Conservation (phyloP, 64 coral and sea anemone genomes). For the Actinia equina region DNA sequence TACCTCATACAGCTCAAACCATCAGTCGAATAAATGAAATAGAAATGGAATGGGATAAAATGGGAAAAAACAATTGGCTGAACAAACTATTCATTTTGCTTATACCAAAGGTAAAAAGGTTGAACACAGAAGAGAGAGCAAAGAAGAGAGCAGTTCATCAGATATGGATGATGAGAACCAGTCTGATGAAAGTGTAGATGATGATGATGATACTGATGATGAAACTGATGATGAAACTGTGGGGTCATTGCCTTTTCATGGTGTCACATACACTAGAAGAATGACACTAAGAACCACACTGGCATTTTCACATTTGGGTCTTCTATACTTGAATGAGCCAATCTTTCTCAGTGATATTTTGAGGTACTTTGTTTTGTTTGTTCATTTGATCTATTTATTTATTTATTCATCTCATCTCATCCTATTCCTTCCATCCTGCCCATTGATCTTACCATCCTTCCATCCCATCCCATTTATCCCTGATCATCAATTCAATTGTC, state of each 20-base stretch:
- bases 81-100: too few relatives aligned
- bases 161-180: too few relatives aligned
- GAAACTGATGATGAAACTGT: neutral
- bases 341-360: slow-evolving; percentile 27
- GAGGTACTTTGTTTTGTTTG: neutral
- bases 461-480: too few relatives aligned
- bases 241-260: neutral
- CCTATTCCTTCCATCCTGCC: too few relatives aligned
- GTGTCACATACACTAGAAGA: neutral
- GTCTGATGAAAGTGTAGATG: neutral
- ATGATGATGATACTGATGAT: neutral
- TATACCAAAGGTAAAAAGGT: neutral
- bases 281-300: neutral
- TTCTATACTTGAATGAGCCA: neutral
- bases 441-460: too few relatives aligned
- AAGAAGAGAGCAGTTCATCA: too few relatives aligned
- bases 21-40: too few relatives aligned
- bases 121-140: neutral
- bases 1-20: too few relatives aligned
- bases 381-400: neutral
- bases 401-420: neutral
- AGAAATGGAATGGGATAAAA: too few relatives aligned
- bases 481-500: too few relatives aligned
- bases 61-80: too few relatives aligned
- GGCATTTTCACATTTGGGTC: slow-evolving; percentile 11